A percentile compares a stretch with the other conserved stretches of the same genome.
Evolutionary conservation across 2,797 vertebrate genomes (phyloP).

Genomic region (Hylomyscus alleni): DNA sequence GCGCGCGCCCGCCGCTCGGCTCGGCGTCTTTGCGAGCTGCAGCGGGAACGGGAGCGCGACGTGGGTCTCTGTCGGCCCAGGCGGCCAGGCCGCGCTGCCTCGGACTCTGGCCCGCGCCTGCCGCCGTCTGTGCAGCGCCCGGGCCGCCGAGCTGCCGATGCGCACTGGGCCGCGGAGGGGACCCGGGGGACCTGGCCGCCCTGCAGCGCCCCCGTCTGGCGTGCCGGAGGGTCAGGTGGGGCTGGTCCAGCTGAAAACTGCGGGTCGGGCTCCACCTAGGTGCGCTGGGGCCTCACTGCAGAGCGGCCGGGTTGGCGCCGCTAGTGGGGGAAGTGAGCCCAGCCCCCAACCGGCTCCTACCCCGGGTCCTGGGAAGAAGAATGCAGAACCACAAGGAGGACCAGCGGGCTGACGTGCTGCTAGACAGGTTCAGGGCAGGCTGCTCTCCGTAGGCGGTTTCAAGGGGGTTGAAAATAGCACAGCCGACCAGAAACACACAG

Average conservation of each 20-base stretch:
- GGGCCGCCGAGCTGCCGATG: constrained; percentile 75
- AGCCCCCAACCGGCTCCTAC: neutral
- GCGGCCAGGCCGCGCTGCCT: constrained; percentile 44
- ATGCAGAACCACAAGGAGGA: neutral
- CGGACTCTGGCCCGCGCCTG: constrained; percentile 52
- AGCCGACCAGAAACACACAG: neutral
- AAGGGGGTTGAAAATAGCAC: neutral
- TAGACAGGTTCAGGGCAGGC: neutral
- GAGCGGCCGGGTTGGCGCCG: constrained; percentile 15
- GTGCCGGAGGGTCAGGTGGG: constrained; percentile 78
- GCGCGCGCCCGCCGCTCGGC: constrained; percentile 65
- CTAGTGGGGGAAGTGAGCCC: neutral
- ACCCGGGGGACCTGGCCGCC: constrained; percentile 79
- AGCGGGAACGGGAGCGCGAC: constrained; percentile 37
- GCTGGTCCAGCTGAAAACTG: constrained; percentile 75
- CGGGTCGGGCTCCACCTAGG: constrained; percentile 84
- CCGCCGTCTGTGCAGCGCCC: constrained; percentile 63
- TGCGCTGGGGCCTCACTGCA: constrained; percentile 79
- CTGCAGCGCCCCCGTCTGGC: constrained; percentile 83
- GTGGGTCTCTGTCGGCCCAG: neutral
- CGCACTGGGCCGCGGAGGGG: constrained; percentile 82
- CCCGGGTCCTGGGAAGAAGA: neutral
- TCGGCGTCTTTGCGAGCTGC: constrained; percentile 11
- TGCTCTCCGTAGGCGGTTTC: neutral
- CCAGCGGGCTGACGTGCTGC: no score